Evolutionary conservation across 2,888 invertebrate genomes (phyloP), one percentile per base, ranked within the genome.

Genomic region (Odontothrips loti): DNA sequence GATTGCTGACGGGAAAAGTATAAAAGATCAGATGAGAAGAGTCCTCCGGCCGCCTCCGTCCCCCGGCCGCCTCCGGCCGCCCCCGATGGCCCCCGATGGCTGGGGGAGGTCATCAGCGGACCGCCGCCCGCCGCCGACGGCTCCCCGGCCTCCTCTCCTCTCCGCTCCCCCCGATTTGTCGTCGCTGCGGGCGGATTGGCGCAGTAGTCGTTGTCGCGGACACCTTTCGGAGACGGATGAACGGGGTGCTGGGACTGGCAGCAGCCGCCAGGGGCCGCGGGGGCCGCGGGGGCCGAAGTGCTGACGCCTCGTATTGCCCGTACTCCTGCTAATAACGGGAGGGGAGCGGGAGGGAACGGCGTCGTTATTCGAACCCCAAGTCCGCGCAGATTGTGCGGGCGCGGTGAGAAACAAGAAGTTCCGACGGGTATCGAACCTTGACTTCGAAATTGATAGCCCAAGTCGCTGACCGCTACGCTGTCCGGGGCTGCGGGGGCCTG

Each of bases 1-100:
- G 23, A 68, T n/a, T 23, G 68, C 68, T 68, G 68, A 68, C 68
- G 68, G 68, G 23, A 23, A 51, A 68, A 68, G 68, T 68, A 68
- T 68, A 68, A 68, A 68, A 68, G 68, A 68, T 68, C 68, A 23
- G 68, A 23, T 20, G 51, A 51, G 51, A 51, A 51, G 51, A 17
- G 15, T 10, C 6, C 51, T 12, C 51, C 15, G 15, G 51, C 10
- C 48, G 10, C 48, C 51, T 12, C 51, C 1, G 51, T 51, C 15
- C 51, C 34, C 51, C 51, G 51, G 15, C 51, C 51, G 51, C 12
- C 20, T 10, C 51, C 20, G 51, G 51, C 51, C 34, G 34, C 34
- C 34, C 34, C 34, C 34, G 34, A 43, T 6, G 34, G 34, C 34
- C 34, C 34, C 34, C 34, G 34, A 43, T 43, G 34, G 34, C 34